phyloP scores from a whole-genome alignment of 2,888 invertebrate species.

The Ennomos erosarius region DNA sequence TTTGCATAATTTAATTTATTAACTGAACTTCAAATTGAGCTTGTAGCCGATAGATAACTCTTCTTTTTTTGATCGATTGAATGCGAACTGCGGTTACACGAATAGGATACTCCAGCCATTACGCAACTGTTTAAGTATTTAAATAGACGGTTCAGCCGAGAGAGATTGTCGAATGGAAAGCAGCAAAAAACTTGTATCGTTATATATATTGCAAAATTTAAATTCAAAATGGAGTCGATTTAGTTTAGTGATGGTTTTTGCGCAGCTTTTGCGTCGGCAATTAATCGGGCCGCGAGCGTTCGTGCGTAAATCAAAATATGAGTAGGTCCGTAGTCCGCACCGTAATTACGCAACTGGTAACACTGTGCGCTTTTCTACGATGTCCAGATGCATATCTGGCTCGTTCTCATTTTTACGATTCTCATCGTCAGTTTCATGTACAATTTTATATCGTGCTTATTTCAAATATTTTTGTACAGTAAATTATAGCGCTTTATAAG shows the following conservation, averaged over 20 bases:
- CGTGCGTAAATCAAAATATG: slow-evolving; percentile 65
- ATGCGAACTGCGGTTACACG: slow-evolving; percentile 20
- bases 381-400: slow-evolving; percentile 55
- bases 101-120: slow-evolving; percentile 13
- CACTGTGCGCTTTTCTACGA: slow-evolving; percentile 41
- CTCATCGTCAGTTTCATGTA: too few relatives aligned
- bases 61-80: slow-evolving; percentile 50
- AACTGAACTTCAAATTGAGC: slow-evolving; percentile 43
- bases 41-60: slow-evolving; percentile 42
- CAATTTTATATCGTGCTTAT: too few relatives aligned
- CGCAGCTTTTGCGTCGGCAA: slow-evolving; percentile 37
- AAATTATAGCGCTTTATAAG: too few relatives aligned
- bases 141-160: slow-evolving; percentile 21
- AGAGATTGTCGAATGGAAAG: slow-evolving; percentile 26
- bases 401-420: too few relatives aligned
- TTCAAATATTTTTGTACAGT: too few relatives aligned
- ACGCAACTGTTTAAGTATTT: slow-evolving; percentile 24
- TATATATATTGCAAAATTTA: slow-evolving; percentile 23
- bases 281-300: slow-evolving; percentile 47
- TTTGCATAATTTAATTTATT: slow-evolving; percentile 49
- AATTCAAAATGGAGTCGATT: slow-evolving; percentile 48
- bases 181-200: slow-evolving; percentile 26
- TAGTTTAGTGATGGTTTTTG: slow-evolving; percentile 45
- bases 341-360: slow-evolving; percentile 49
- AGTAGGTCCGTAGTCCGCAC: slow-evolving; percentile 48